Conservation (phyloP, 2,888 invertebrate species). For the Pollenia labialis region DNA sequence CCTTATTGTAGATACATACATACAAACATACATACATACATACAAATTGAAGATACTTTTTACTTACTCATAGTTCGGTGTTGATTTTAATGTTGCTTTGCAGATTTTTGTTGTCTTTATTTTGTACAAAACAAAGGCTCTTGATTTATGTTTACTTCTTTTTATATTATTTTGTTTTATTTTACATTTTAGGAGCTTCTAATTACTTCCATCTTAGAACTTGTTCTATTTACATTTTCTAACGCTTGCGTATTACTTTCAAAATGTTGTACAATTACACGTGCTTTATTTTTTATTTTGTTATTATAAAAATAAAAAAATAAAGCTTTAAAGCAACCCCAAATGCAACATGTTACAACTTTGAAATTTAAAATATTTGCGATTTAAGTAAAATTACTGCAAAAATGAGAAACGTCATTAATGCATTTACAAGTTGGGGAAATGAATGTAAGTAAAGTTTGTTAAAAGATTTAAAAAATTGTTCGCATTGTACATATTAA, state of each 20-base stretch:
- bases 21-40: not conserved
- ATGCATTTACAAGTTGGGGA: not conserved
- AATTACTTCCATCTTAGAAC: constrained; percentile 69
- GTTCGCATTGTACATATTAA: not conserved
- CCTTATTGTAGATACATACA: not conserved
- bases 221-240: constrained; percentile 75
- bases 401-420: constrained; percentile 23
- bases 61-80: constrained; percentile 15
- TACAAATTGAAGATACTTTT: constrained; percentile 31
- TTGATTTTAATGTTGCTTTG: constrained; percentile 14
- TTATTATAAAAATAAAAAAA: constrained; percentile 15
- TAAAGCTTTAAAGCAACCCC: constrained; percentile 55
- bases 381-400: constrained; percentile 66
- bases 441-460: not conserved
- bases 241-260: constrained; percentile 71
- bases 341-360: constrained; percentile 72
- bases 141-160: constrained; percentile 45
- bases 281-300: constrained; percentile 70
- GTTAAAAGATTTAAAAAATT: not conserved
- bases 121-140: constrained; percentile 27
- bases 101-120: constrained; percentile 1
- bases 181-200: constrained; percentile 57
- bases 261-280: constrained; percentile 63
- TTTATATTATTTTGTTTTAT: constrained; percentile 48
- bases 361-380: constrained; percentile 51